A percentile compares a stretch with the other conserved stretches of the same genome.
These are phyloP conservation scores for Acronicta psi DNA, from an alignment of 2,888 invertebrate species.

Conservation along the genomic window DNA sequence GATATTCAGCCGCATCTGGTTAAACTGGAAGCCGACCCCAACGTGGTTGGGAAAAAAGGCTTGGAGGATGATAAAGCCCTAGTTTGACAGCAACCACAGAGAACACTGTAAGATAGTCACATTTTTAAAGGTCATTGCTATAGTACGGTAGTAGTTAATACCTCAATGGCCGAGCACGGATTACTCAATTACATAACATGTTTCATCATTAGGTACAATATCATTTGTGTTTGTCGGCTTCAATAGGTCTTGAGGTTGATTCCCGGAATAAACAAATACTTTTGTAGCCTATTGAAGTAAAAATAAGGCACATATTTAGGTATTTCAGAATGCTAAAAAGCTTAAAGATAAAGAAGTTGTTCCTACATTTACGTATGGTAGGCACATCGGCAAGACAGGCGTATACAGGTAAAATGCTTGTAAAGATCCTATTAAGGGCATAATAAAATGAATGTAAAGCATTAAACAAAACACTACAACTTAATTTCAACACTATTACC, in stretches of 20 bases:
- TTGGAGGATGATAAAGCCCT: too few relatives aligned
- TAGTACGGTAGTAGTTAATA: neutral
- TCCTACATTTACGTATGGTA: neutral
- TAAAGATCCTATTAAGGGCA: conserved; percentile 22
- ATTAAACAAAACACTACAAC: conserved; percentile 27
- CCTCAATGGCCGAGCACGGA: neutral
- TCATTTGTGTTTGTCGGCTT: neutral
- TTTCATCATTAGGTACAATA: neutral
- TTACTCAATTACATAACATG: conserved; percentile 13
- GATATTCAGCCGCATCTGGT: too few relatives aligned
- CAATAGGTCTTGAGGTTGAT: neutral
- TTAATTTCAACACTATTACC: conserved; percentile 40
- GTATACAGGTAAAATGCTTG: conserved; percentile 23
- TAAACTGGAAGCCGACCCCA: too few relatives aligned
- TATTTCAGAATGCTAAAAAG: neutral
- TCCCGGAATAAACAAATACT: neutral
- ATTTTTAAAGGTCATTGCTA: neutral
- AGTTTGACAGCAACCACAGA: too few relatives aligned
- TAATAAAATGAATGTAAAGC: conserved; percentile 44
- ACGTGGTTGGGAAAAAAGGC: too few relatives aligned
- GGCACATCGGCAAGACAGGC: conserved; percentile 14
- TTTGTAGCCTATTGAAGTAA: too few relatives aligned
- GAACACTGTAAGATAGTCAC: too few relatives aligned
- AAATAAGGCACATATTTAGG: too few relatives aligned
- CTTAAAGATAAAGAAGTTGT: conserved; percentile 19